A percentile compares a stretch with the other conserved stretches of the same genome.
These are phyloP conservation scores for Chloroceryle aenea DNA, from an alignment of 2,113 vertebrate genomes.

Conservation along the genomic window DNA sequence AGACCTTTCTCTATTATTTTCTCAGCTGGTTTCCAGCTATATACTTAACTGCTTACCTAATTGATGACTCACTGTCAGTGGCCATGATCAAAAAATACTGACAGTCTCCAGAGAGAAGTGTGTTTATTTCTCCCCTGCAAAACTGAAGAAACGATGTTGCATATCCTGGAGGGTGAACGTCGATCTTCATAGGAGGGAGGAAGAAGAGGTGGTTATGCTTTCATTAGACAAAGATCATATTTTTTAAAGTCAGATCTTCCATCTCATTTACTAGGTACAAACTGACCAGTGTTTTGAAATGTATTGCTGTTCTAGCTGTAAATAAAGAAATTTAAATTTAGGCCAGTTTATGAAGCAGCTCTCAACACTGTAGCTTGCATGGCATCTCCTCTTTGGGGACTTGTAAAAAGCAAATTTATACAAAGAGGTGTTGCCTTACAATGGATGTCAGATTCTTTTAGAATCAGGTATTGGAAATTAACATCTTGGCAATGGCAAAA, in stretches of 20 bases:
- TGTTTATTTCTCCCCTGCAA: neutral
- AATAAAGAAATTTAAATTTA: neutral
- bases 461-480: neutral
- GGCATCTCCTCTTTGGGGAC: neutral
- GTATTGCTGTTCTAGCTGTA: neutral
- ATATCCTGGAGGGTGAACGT: neutral
- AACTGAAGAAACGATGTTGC: neutral
- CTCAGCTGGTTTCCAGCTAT: neutral
- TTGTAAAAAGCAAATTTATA: neutral
- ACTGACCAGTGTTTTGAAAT: neutral
- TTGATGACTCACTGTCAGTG: neutral
- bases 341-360: neutral
- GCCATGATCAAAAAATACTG: neutral
- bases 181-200: fast-evolving
- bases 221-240: neutral
- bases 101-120: neutral
- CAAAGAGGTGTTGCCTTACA: neutral
- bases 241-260: constrained; percentile 2
- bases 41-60: neutral
- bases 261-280: neutral
- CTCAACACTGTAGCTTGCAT: neutral
- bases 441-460: neutral
- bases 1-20: neutral
- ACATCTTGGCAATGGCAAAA: neutral
- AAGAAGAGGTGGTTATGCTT: neutral